These are phyloP conservation scores for Petrocephalus microphthalmus DNA, from an alignment of 2,113 vertebrate species.

Conservation along the genomic window DNA sequence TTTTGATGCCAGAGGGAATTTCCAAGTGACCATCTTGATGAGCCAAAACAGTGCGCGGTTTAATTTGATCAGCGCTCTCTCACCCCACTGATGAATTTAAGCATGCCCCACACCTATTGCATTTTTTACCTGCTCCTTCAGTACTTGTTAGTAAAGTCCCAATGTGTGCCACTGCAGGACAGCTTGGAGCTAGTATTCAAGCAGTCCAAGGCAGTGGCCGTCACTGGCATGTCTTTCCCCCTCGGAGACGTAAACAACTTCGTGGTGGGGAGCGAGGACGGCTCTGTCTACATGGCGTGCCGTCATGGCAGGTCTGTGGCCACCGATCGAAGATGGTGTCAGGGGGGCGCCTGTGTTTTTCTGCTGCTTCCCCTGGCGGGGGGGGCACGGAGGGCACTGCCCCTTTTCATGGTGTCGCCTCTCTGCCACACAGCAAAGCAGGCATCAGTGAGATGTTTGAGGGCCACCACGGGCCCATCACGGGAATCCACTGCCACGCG, in stretches of 20 bases:
- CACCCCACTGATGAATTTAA: background rate
- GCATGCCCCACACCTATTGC: background rate
- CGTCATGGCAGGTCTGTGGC: constrained; percentile 83
- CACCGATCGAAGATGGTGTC: background rate
- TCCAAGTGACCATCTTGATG: background rate
- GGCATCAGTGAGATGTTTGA: constrained; percentile 98
- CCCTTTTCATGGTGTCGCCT: background rate
- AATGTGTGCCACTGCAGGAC: constrained; percentile 63
- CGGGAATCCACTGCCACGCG: constrained; percentile 92
- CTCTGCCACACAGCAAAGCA: constrained; percentile 75
- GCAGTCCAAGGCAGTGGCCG: constrained; percentile 92
- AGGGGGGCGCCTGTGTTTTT: background rate
- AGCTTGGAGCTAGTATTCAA: constrained; percentile 97
- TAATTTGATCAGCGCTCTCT: background rate
- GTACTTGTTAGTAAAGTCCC: constrained; percentile 31
- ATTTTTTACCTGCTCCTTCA: background rate
- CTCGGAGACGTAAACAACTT: constrained; percentile 97
- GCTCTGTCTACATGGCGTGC: constrained; percentile 92
- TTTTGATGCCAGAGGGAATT: background rate
- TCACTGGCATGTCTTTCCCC: constrained; percentile 96
- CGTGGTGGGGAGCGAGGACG: constrained; percentile 96
- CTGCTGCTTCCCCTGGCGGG: background rate
- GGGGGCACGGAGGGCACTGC: no score
- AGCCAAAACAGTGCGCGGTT: background rate
- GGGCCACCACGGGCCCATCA: constrained; percentile 95